These are phyloP conservation scores for Lypha dubia DNA, from an alignment of 2,888 invertebrate genomes.

Conservation along the genomic window DNA sequence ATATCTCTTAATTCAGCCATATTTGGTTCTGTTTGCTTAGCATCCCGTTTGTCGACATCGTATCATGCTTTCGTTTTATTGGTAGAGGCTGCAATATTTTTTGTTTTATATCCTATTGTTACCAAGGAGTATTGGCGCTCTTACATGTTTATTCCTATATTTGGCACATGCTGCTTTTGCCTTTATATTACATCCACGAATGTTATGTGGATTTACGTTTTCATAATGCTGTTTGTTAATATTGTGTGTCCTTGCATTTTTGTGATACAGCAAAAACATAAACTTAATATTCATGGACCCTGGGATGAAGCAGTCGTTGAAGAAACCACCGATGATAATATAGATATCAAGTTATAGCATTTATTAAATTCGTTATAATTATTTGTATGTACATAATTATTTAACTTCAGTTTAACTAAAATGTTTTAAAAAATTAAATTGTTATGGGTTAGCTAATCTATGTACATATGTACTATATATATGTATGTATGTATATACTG, in stretches of 20 bases:
- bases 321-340: conserved; percentile 82
- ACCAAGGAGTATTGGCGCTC: conserved; percentile 86
- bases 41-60: conserved; percentile 93
- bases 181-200: conserved; percentile 86
- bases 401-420: background rate
- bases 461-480: background rate
- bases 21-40: conserved; percentile 97
- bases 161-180: conserved; percentile 84
- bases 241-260: conserved; percentile 90
- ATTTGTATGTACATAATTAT: background rate
- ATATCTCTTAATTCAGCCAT: conserved; percentile 97
- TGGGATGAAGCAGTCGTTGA: conserved; percentile 97
- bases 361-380: conserved; percentile 38
- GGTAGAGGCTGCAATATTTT: conserved; percentile 93
- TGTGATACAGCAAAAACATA: conserved; percentile 90
- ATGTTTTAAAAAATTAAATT: background rate
- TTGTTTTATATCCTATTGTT: conserved; percentile 94
- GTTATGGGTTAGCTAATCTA: background rate
- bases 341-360: conserved; percentile 78
- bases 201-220: conserved; percentile 86
- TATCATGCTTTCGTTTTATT: conserved; percentile 95
- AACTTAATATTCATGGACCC: conserved; percentile 97
- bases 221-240: conserved; percentile 87
- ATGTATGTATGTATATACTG: background rate
- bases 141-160: conserved; percentile 84